Conservation (phyloP, 1,140 invertebrate species). For the Yoshiicerus persimilis region DNA sequence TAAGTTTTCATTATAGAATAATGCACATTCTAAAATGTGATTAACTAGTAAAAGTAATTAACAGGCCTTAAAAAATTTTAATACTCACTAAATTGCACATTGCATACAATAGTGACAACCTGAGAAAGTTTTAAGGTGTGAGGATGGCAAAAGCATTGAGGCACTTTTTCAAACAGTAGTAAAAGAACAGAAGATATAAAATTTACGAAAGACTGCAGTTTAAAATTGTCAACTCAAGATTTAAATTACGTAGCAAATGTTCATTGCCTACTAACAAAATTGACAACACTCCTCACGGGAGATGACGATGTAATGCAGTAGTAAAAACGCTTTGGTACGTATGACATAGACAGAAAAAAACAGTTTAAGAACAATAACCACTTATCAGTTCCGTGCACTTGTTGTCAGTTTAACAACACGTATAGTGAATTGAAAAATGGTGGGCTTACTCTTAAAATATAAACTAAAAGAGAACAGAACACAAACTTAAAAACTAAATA, state of each 20-base stretch:
- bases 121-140: too few species aligned
- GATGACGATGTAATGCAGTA: not conserved
- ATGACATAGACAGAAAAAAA: not conserved
- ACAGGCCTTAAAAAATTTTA: too few species aligned
- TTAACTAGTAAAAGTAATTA: too few species aligned
- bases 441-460: not conserved
- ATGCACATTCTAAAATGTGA: too few species aligned
- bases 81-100: too few species aligned
- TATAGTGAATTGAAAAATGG: not conserved
- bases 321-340: not conserved
- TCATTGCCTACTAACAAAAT: not conserved
- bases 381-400: not conserved
- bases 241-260: not conserved
- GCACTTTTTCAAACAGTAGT: not conserved
- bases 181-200: not conserved
- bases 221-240: not conserved
- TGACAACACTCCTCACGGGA: too few species aligned
- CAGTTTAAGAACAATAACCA: not conserved
- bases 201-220: not conserved
- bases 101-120: too few species aligned
- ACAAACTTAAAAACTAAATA: not conserved
- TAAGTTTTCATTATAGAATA: too few species aligned
- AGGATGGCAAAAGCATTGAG: not conserved
- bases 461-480: not conserved
- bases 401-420: not conserved